Conservation (phyloP, 2,113 vertebrate species). For the Cavia porcellus region DNA sequence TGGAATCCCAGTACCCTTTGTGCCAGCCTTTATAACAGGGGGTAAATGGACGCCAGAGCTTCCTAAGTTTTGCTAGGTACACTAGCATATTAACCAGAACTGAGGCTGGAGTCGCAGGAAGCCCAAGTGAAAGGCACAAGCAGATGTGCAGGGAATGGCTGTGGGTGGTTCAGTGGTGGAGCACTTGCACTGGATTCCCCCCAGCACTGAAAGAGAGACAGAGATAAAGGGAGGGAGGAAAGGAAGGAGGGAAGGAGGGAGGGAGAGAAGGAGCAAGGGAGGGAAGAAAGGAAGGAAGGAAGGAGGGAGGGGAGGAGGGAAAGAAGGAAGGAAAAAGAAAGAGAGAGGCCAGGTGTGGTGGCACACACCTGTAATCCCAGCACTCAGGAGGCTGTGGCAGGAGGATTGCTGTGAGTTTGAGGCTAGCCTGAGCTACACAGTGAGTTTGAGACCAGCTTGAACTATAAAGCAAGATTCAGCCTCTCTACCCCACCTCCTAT, state of each 20-base stretch:
- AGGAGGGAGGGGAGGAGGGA: too few species aligned
- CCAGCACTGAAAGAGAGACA: background rate
- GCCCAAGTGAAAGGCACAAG: background rate
- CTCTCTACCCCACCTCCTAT: too few species aligned
- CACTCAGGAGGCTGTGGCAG: background rate
- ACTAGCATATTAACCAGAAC: background rate
- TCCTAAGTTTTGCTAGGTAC: background rate
- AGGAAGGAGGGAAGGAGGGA: too few species aligned
- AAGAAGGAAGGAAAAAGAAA: background rate
- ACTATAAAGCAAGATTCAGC: background rate
- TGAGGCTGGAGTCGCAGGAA: background rate
- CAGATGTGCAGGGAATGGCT: background rate
- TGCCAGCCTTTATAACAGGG: background rate
- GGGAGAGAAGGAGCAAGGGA: too few species aligned
- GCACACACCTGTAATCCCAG: background rate
- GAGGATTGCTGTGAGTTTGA: background rate
- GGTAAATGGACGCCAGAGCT: background rate
- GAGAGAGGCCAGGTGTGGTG: background rate
- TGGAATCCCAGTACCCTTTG: background rate
- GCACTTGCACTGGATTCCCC: background rate
- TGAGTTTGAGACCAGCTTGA: background rate
- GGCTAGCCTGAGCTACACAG: background rate
- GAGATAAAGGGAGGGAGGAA: background rate
- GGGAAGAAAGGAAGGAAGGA: background rate
- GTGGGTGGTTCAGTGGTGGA: background rate